Conservation (phyloP, 2,113 vertebrate species). For the Rhea pennata region DNA sequence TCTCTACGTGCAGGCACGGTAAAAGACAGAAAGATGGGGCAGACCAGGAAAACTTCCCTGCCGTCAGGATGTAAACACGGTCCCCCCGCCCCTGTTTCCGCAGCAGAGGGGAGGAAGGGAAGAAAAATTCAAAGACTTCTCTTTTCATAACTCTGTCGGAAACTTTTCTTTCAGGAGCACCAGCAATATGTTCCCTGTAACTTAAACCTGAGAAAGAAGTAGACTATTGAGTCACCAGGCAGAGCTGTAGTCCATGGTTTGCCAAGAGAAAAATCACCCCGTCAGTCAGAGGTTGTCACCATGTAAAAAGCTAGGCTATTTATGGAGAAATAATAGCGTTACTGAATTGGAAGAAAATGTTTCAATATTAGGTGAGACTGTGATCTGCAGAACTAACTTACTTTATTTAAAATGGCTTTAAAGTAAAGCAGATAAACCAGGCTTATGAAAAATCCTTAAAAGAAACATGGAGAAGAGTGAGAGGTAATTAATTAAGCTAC, state of each 20-base stretch:
- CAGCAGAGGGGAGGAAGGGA: neutral
- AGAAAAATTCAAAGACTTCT: neutral
- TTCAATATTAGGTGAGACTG: accelerated
- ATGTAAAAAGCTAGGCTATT: neutral
- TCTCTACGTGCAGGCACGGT: neutral
- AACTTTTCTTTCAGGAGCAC: neutral
- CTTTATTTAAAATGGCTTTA: neutral
- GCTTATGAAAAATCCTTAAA: neutral
- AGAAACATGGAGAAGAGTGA: neutral
- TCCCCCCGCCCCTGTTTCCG: accelerated
- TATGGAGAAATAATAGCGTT: neutral
- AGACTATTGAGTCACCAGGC: neutral
- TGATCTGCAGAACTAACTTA: neutral
- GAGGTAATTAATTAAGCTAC: neutral
- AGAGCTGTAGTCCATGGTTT: neutral
- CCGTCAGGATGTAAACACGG: accelerated
- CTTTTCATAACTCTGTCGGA: neutral
- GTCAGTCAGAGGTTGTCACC: neutral
- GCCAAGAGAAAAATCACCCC: neutral
- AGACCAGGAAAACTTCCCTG: neutral
- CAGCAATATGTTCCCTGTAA: accelerated
- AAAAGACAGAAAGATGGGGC: neutral
- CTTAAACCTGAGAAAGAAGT: neutral
- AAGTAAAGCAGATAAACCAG: neutral
- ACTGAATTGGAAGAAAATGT: neutral